Conservation (phyloP, 2,797 vertebrate species). For the Sebastes steindachneri region DNA sequence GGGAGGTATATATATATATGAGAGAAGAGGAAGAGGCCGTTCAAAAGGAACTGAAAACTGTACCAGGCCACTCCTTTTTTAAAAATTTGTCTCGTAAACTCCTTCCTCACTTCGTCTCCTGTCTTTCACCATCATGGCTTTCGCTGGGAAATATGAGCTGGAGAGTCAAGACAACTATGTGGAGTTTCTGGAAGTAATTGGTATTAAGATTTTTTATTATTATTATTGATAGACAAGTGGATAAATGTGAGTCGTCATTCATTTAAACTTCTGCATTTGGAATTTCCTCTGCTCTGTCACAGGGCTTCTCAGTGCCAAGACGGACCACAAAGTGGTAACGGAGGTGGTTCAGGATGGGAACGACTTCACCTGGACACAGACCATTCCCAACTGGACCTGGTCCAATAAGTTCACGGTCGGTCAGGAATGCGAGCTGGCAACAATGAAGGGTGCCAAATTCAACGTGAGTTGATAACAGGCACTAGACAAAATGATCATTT, state of each 20-base stretch:
- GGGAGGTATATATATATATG: not conserved
- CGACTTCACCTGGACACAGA: slow-evolving; percentile 89
- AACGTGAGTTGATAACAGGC: slow-evolving; percentile 77
- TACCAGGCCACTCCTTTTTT: slow-evolving; percentile 53
- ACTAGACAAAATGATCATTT: not conserved
- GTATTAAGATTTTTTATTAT: slow-evolving; percentile 66
- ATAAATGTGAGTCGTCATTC: not conserved
- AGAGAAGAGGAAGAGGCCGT: slow-evolving; percentile 7
- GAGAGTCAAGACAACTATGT: slow-evolving; percentile 92
- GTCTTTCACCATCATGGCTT: slow-evolving; percentile 83
- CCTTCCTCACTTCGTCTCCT: not conserved
- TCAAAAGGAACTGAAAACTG: not conserved
- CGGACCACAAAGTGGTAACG: slow-evolving; percentile 85
- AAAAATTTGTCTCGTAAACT: not conserved
- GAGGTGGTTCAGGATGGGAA: slow-evolving; percentile 90
- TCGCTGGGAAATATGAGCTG: slow-evolving; percentile 89
- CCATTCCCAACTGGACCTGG: slow-evolving; percentile 82
- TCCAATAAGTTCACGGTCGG: slow-evolving; percentile 87
- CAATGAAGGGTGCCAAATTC: slow-evolving; percentile 86
- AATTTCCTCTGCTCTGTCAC: not conserved
- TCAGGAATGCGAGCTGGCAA: slow-evolving; percentile 87
- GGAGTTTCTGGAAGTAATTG: slow-evolving; percentile 87
- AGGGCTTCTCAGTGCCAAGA: slow-evolving; percentile 83
- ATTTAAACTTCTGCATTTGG: not conserved
- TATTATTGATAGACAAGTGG: not conserved